Base-by-base conservation (phyloP, 2,888 invertebrate genomes). In the Stictocephala bisonia region DNA sequence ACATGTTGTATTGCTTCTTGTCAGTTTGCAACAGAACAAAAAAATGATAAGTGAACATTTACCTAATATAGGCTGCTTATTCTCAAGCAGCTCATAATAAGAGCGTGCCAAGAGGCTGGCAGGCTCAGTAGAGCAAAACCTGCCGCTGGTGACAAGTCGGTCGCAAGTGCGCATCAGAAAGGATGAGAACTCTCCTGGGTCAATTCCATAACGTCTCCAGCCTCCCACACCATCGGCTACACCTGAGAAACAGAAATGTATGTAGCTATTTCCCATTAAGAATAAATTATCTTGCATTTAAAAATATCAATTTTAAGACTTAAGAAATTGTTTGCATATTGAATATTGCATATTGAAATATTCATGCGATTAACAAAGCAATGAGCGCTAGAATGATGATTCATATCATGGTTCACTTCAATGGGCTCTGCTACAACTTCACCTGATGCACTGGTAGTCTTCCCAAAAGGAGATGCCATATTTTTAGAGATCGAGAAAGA, bases 211-310 rank as follows among this genome's bases (percentile, higher is more conserved):
- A 77, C 94, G 93, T 81, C 97, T 89, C 99, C 99, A 99, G 67
- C 99, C 99, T 71, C 99, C 99, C 70, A 99, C 99, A 77, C 99
- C 99, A 85, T 99, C 99, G 74, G 99, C 99, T 79, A 99, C 97
- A 82, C 98, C 99, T 97, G 82, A 7, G 84, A 44, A 44, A 44
- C 4, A 44, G 18, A 44, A 35, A 35, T 35, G 11, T 35, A 13
- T 35, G 11, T 35, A 9, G 15, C 9, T 44, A 9, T 4, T n/a
- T n/a, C 4, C 15, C 15, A 44, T 44, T 44, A 44, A n/a, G 4
- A n/a, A 15, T 4, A 44, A 9, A n/a, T 44, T 44, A n/a, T n/a
- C 44, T 44, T 4, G 7, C 4, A 4, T 7, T 15, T 15, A n/a
- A 44, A 7, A 44, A 44, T 44, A 44, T 4, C 13, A 35, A 35